Base-by-base conservation (phyloP, 2,113 vertebrate genomes). In the Zosterops hypoxanthus region DNA sequence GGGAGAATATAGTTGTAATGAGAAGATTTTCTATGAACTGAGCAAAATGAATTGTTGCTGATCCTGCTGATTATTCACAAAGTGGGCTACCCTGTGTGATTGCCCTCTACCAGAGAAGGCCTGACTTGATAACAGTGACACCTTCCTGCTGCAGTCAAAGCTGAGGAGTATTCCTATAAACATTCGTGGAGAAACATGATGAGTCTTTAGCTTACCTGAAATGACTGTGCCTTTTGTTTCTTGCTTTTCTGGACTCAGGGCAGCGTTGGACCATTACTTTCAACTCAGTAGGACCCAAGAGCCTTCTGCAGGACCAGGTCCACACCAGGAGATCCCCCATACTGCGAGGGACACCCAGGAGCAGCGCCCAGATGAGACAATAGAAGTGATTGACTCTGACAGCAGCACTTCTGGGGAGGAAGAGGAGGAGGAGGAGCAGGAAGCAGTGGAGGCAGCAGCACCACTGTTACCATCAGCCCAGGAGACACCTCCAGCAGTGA, bases 211-310 rank as follows among this genome's bases (percentile, higher is more conserved):
- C n/a, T 63, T 83, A 12, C 24, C 39, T 70, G 64, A 75, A 88
- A 60, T 75, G 69, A 94, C 44, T 29, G n/a, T 66, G 46, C 3
- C 14, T 91, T 91, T 92, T 66, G 12, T 78, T 84, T 82, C 31
- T 87, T 79, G 11, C 53, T 75, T 92, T 86, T 83, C 46, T 63
- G 97, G 95, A 42, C 79, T 77, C 28, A 97, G 97, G 92, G 34
- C 94, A 66, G 84, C 97, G 2, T 31, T 99, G 76, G 97, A 97
- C 79, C 98, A 97, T 88, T 98, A 98, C 76, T 99, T 99, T 91
- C 98, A 98, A 81, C 83, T 98, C 20, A 97, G 97, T 71, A 98
- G 98, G 72, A 97, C 98, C 42, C 98, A 98, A 53, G 82, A 76
- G 26, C 55, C 80, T 23, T 8, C 80, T 34, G 12, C 63, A 17